Conservation (phyloP, 2,888 invertebrate species). For the Orthosia gothica region DNA sequence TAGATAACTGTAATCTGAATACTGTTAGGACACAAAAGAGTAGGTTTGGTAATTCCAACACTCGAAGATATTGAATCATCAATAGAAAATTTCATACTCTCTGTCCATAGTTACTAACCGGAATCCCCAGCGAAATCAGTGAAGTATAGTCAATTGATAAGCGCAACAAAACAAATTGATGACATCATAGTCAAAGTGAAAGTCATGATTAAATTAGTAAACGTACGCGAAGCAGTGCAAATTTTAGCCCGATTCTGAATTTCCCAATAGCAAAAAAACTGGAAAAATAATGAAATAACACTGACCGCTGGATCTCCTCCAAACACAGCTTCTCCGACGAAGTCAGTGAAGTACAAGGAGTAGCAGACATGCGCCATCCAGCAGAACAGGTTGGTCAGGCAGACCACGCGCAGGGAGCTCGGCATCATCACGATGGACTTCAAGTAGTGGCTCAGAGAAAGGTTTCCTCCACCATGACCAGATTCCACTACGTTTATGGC, state of each 20-base stretch:
- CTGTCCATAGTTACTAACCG: neutral
- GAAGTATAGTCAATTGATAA: neutral
- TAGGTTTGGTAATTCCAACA: slow-evolving; percentile 16
- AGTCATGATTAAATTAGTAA: neutral
- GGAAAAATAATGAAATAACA: slow-evolving; percentile 29
- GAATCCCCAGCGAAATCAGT: neutral
- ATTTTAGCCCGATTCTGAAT: neutral
- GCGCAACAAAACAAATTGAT: neutral
- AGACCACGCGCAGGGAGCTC: slow-evolving; percentile 95
- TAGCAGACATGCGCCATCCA: slow-evolving; percentile 99
- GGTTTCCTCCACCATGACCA: slow-evolving; percentile 72
- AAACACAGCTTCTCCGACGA: slow-evolving; percentile 97
- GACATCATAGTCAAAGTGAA: neutral
- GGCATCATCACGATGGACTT: slow-evolving; percentile 98
- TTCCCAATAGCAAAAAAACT: neutral
- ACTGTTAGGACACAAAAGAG: neutral
- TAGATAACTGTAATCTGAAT: slow-evolving; percentile 7
- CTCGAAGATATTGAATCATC: slow-evolving; percentile 30
- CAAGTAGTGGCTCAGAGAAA: slow-evolving; percentile 95
- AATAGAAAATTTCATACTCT: neutral
- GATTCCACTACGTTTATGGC: slow-evolving; percentile 70
- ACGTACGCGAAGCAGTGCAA: neutral
- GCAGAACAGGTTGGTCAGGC: slow-evolving; percentile 98
- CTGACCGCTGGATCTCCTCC: slow-evolving; percentile 96
- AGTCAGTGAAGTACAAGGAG: slow-evolving; percentile 99